Evolutionary conservation across 2,888 invertebrate species (phyloP).

Genomic region (Cylloceria caligata): DNA sequence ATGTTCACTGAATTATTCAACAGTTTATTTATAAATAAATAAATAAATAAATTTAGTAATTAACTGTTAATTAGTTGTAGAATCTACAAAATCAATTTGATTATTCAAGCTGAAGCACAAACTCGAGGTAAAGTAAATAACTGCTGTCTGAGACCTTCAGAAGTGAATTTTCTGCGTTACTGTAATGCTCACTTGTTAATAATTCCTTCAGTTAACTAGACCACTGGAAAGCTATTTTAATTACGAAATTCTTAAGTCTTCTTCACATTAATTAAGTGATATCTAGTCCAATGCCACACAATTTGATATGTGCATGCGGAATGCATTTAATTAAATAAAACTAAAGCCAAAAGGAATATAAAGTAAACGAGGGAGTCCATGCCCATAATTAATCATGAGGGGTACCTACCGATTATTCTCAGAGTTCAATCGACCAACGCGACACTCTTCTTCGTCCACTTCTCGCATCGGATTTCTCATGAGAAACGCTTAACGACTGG

Average conservation of each 20-base stretch:
- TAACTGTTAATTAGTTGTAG: background rate
- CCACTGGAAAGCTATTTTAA: constrained; percentile 6
- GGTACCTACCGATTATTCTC: constrained; percentile 2
- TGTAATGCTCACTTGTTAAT: background rate
- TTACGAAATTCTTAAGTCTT: background rate
- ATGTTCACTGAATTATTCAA: too few species aligned
- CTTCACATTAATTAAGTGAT: background rate
- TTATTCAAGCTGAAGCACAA: too few species aligned
- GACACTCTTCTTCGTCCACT: background rate
- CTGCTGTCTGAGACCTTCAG: background rate
- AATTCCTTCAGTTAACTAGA: constrained; percentile 7
- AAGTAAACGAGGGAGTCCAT: background rate
- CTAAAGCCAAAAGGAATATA: background rate
- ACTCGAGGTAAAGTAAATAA: background rate
- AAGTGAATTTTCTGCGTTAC: background rate
- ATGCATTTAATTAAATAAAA: background rate
- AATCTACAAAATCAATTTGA: too few species aligned
- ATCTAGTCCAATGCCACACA: background rate
- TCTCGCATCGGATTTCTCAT: constrained; percentile 13
- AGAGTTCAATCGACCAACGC: background rate
- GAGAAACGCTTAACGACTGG: constrained; percentile 24
- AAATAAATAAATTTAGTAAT: too few species aligned
- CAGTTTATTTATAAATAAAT: background rate
- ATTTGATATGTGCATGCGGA: background rate
- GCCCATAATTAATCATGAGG: background rate